A percentile compares a stretch with the other conserved stretches of the same genome.
Evolutionary conservation across 2,113 vertebrate genomes (phyloP).

Genomic region (Prochilodus magdalenae): DNA sequence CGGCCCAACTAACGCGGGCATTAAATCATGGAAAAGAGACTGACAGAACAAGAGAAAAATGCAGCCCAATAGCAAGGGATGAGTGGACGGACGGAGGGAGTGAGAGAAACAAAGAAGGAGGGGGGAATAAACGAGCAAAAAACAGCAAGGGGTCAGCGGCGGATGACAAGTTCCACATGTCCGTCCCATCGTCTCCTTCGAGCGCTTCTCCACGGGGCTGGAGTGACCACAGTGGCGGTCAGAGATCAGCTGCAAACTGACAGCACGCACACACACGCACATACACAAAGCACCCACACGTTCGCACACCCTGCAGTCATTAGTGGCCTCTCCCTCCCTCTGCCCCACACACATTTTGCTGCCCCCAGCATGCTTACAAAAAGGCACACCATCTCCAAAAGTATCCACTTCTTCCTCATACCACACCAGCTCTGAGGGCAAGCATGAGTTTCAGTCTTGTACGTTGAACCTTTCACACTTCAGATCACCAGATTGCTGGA

Average conservation of each 20-base stretch:
- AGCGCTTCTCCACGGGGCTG: conserved; percentile 72
- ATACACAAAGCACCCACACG: background rate
- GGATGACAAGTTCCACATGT: conserved; percentile 81
- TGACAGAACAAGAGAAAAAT: conserved; percentile 50
- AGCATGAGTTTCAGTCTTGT: background rate
- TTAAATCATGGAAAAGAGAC: conserved; percentile 66
- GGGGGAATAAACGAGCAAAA: conserved; percentile 55
- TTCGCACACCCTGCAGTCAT: conserved; percentile 35
- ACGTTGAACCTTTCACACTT: background rate
- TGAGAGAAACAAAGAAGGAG: conserved; percentile 25
- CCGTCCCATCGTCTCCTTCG: conserved; percentile 66
- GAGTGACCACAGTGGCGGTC: conserved; percentile 63
- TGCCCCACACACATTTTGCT: conserved; percentile 38
- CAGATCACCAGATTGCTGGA: background rate
- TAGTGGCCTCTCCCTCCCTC: conserved; percentile 27
- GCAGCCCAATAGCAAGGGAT: conserved; percentile 27
- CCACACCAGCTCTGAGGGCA: background rate
- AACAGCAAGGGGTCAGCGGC: conserved; percentile 67
- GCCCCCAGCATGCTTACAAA: conserved; percentile 49
- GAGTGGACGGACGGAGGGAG: conserved; percentile 21
- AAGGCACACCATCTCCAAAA: conserved; percentile 27
- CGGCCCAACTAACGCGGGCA: conserved; percentile 60
- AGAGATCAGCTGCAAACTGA: conserved; percentile 61
- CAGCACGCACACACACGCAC: conserved; percentile 44
- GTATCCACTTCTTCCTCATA: conserved; percentile 9